Base-by-base conservation (phyloP, 1,140 invertebrate genomes). In the Aphaenogaster ashmeadi region DNA sequence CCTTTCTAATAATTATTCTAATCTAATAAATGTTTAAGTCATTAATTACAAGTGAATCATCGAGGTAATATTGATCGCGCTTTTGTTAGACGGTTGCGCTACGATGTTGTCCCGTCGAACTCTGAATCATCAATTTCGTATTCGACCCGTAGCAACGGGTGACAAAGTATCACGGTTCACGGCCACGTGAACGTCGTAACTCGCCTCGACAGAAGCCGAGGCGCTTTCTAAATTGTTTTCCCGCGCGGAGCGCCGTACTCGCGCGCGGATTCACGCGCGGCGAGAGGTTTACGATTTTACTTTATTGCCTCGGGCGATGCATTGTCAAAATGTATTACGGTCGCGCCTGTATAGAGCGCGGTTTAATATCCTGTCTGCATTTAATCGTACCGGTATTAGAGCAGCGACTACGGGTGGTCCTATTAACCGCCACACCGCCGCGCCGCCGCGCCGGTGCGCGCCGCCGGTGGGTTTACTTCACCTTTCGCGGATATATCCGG, bases 311-410 rank as follows among this genome's bases (percentile, higher is more conserved):
- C 89, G 86, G 86, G 87, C 90, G 92, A 92, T 93, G 93, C 92
- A 94, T 94, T 94, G 94, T 94, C 93, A 93, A 94, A 94, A 94
- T 94, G 93, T 92, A 91, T 93, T 93, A 94, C 86, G 90, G 67
- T 75, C 85, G 67, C 78, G 84, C 86, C 66, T 92, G 88, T 92
- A 91, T 90, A 89, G 90, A 88, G 86, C 93, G 89, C 90, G 91
- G 91, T 94, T 94, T 94, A 94, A 94, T 94, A 94, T 94, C 94
- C 93, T 93, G 94, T 94, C 93, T 94, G 91, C 93, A 88, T 94
- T 94, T 94, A 94, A 94, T 94, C 93, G 93, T 87, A 83, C 77
- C 85, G 92, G 94, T 91, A 94, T 94, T 94, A 94, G 92, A 93
- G 90, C 62, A 83, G 69, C 83, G 91, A 80, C 88, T 79, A 84